Evolutionary conservation across 2,888 invertebrate species (phyloP), one percentile per base, ranked within the genome.

Genomic region (Gisinianus flammeolus): DNA sequence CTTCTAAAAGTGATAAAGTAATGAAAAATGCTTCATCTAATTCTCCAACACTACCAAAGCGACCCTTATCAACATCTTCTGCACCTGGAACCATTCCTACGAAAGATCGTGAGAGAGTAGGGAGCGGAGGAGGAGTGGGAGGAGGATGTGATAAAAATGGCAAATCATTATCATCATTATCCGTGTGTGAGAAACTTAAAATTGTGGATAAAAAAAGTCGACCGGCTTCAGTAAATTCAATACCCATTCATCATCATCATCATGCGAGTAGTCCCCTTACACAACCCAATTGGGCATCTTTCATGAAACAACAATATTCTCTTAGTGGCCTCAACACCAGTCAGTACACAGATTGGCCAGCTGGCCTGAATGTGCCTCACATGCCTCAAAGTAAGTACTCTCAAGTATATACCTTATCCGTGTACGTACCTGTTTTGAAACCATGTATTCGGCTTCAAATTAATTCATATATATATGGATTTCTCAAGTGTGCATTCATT

Each of bases 31-130:
- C 72, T 56, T 24, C 72, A 8, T 33, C 56, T 30, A 31, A 58
- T 10, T 33, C 54, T 26, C 3, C 31, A 19, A 69, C 22, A 26
- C 22, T 74, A 24, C 73, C 74, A 26, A 74, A 74, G 22, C 26
- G 83, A 78, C 83, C 83, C 26, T 69, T 81, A 71, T 81, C 83
- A 24, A 80, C 83, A 6, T 78, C 79, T 12, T 80, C 81, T 26
- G 82, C 80, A 31, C 81, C 81, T 35, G 64, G 44, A 56, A 8
- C 28, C n/a, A 30, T 56, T 19, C 26, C 71, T 28, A 30, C 24
- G 26, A 56, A 56, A 70, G 54, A 52, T 24, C 35, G 22, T 24
- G 35, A 31, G 22, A 54, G 31, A n/a, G 67, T 16, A 26, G 8
- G 10, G 22, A n/a, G 54, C 16, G 66, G 31, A n/a, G 67, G 62